phyloP scores from a whole-genome alignment of 2,888 invertebrate species.

The Mesorhabditis spiculigera region DNA sequence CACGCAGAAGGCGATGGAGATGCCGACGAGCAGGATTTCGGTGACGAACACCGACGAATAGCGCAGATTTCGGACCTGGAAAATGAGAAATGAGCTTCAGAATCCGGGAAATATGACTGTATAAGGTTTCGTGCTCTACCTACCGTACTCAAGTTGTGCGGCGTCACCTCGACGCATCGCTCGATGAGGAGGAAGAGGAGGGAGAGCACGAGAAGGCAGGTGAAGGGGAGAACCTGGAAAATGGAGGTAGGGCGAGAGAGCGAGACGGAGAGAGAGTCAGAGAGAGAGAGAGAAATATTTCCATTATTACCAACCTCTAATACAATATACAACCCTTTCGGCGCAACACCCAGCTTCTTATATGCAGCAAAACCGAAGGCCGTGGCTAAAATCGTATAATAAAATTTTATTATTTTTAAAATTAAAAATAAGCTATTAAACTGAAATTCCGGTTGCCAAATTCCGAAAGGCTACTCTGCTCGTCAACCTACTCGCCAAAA shows the following conservation, averaged over 20 bases:
- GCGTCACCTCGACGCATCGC: background rate
- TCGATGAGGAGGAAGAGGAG: background rate
- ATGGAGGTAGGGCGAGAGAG: background rate
- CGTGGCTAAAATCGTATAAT: background rate
- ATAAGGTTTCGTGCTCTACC: background rate
- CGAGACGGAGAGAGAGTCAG: background rate
- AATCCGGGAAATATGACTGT: background rate
- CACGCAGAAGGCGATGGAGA: background rate
- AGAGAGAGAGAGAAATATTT: background rate
- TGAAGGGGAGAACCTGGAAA: conserved; percentile 4
- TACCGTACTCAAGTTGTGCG: background rate
- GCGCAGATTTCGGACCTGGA: background rate
- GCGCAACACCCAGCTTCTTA: background rate
- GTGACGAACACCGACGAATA: conserved; percentile 1
- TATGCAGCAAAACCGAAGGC: background rate
- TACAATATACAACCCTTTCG: background rate
- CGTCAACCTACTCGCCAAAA: conserved; percentile 31
- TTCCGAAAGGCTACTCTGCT: background rate
- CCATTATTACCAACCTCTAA: background rate
- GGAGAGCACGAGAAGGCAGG: background rate
- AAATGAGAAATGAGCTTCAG: background rate
- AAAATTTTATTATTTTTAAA: background rate
- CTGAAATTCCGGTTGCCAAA: background rate
- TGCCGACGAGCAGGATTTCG: background rate
- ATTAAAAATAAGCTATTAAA: background rate